phyloP scores from a whole-genome alignment of 35 echinoderm and acorn worm species.

The Ophioderma brevispina region DNA sequence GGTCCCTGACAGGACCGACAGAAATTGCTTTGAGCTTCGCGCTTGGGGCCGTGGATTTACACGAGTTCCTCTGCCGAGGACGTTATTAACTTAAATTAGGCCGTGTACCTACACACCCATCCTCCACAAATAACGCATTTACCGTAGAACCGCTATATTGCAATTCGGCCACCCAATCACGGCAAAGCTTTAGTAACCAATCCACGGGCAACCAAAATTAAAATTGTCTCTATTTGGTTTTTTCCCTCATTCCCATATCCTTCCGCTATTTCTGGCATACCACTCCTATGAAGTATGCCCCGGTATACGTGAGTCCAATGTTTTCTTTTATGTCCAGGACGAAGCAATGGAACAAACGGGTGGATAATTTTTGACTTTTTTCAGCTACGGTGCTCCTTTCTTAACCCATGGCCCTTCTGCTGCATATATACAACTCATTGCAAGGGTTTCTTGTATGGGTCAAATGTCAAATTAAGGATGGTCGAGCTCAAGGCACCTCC shows the following conservation, averaged over 20 bases:
- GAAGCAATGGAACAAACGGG: not conserved
- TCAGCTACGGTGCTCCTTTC: slow-evolving; percentile 74
- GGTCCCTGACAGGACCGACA: slow-evolving; percentile 77
- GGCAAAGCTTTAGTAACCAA: slow-evolving; percentile 79
- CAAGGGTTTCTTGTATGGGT: slow-evolving; percentile 81
- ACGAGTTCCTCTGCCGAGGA: slow-evolving; percentile 62
- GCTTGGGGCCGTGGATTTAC: slow-evolving; percentile 90
- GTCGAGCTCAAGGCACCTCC: slow-evolving; percentile 48
- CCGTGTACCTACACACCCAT: slow-evolving; percentile 85
- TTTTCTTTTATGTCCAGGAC: slow-evolving; percentile 30
- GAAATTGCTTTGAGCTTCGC: slow-evolving; percentile 69
- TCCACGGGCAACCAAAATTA: slow-evolving; percentile 78
- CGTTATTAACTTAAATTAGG: slow-evolving; percentile 89
- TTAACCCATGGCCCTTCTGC: slow-evolving; percentile 83
- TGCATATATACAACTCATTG: slow-evolving; percentile 83
- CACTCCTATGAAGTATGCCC: slow-evolving; percentile 31
- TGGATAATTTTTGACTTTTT: slow-evolving; percentile 62
- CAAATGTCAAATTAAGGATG: slow-evolving; percentile 76
- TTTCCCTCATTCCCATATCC: slow-evolving; percentile 60
- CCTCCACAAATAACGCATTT: slow-evolving; percentile 78
- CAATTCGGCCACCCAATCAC: slow-evolving; percentile 88
- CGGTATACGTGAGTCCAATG: slow-evolving; percentile 63
- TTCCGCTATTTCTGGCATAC: slow-evolving; percentile 68
- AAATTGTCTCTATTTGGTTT: slow-evolving; percentile 82
- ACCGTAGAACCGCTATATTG: slow-evolving; percentile 93